Conservation (phyloP, 2,888 invertebrate genomes). For the Drosophila multiciliata region DNA sequence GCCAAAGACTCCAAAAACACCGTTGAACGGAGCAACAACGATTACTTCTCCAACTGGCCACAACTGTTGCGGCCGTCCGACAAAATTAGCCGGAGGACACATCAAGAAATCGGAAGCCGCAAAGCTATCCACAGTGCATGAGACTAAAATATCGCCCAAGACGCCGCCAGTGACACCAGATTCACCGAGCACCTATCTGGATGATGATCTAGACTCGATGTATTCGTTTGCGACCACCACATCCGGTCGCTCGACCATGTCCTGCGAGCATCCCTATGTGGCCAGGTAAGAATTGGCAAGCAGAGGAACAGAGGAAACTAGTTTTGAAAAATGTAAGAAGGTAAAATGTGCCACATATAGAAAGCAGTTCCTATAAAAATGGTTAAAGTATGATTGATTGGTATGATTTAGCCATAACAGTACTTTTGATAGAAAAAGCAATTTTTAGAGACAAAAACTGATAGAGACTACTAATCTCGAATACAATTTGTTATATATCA, state of each 20-base stretch:
- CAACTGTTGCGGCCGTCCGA: slow-evolving; percentile 38
- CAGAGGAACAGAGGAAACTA: background rate
- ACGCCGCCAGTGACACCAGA: slow-evolving; percentile 88
- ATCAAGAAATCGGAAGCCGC: slow-evolving; percentile 7
- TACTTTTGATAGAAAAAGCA: background rate
- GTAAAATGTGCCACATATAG: too few species aligned
- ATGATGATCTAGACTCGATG: slow-evolving; percentile 91
- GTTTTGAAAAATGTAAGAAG: background rate
- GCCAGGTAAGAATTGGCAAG: slow-evolving; percentile 85
- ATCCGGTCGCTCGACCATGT: slow-evolving; percentile 89
- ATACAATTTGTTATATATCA: background rate
- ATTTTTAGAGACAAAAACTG: too few species aligned
- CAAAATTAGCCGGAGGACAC: background rate
- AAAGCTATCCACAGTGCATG: slow-evolving; percentile 75
- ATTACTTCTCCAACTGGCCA: slow-evolving; percentile 20
- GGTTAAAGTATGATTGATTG: too few species aligned
- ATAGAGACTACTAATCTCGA: background rate
- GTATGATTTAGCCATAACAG: background rate
- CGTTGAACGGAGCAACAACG: slow-evolving; percentile 53
- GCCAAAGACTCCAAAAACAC: slow-evolving; percentile 85
- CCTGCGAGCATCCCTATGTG: slow-evolving; percentile 92
- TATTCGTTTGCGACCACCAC: slow-evolving; percentile 92
- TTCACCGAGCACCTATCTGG: slow-evolving; percentile 86
- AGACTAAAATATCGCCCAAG: slow-evolving; percentile 85
- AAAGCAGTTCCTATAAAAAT: too few species aligned